A percentile compares a stretch with the other conserved stretches of the same genome.
Evolutionary conservation across 2,797 vertebrate species (phyloP).

Genomic region (Tarsius wallacei): DNA sequence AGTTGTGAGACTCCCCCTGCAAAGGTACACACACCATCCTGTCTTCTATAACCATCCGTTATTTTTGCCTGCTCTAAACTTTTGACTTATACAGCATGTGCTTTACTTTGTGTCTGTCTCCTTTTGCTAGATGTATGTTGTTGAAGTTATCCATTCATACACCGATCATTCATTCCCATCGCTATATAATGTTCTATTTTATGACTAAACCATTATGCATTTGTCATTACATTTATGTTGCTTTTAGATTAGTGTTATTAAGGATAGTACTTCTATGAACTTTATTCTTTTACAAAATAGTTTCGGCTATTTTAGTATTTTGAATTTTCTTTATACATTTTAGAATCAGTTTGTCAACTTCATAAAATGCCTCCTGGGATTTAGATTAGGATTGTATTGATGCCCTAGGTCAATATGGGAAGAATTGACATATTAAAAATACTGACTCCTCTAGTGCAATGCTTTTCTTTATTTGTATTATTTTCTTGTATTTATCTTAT

Average conservation of each 20-base stretch:
- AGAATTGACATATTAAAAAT: not conserved
- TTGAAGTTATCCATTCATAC: not conserved
- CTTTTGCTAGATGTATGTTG: not conserved
- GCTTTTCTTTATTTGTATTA: not conserved
- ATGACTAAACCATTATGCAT: not conserved
- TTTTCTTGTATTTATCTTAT: not conserved
- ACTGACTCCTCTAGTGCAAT: not conserved
- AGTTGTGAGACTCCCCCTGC: not conserved
- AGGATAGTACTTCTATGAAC: not conserved
- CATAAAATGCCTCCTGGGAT: not conserved
- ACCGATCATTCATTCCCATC: not conserved
- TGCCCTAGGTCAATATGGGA: not conserved
- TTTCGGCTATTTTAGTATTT: not conserved
- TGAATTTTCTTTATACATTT: slow-evolving; percentile 3
- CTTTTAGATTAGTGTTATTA: not conserved
- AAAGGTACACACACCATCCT: not conserved
- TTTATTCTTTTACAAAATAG: not conserved
- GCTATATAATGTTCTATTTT: not conserved
- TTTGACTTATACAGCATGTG: not conserved
- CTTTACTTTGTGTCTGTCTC: not conserved
- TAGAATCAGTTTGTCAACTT: not conserved
- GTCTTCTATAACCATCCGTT: not conserved
- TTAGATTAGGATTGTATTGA: not conserved
- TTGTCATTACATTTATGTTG: not conserved
- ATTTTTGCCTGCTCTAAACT: not conserved